Conservation (phyloP, 2,113 vertebrate species). For the Empidonax traillii region DNA sequence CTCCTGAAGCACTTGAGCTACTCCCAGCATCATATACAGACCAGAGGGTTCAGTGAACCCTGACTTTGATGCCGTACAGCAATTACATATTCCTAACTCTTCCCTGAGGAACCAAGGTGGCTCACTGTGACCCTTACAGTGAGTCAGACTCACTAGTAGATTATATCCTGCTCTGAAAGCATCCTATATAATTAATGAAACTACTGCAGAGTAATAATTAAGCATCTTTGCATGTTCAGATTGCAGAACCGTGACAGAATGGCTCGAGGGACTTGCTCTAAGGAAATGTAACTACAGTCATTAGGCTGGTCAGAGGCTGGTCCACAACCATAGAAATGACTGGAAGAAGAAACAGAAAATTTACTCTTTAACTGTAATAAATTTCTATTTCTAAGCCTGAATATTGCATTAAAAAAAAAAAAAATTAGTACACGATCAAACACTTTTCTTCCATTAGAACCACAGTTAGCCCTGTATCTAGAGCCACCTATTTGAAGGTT, state of each 20-base stretch:
- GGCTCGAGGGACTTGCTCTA: neutral
- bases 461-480: neutral
- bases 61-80: neutral
- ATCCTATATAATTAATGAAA: neutral
- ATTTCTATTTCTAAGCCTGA: neutral
- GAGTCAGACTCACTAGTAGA: neutral
- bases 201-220: neutral
- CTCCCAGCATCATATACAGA: neutral
- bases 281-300: neutral
- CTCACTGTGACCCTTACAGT: neutral
- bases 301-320: neutral
- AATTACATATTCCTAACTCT: neutral
- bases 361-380: neutral
- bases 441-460: neutral
- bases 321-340: neutral
- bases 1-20: neutral
- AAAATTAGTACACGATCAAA: neutral
- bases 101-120: neutral
- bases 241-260: neutral
- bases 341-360: neutral
- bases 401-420: neutral
- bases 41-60: neutral
- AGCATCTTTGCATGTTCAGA: neutral
- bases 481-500: neutral
- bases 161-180: neutral